Percentiles rank a stretch among this genome's conserved stretches.
phyloP scores from a whole-genome alignment of 2,113 vertebrate species.

The Natator depressus region DNA sequence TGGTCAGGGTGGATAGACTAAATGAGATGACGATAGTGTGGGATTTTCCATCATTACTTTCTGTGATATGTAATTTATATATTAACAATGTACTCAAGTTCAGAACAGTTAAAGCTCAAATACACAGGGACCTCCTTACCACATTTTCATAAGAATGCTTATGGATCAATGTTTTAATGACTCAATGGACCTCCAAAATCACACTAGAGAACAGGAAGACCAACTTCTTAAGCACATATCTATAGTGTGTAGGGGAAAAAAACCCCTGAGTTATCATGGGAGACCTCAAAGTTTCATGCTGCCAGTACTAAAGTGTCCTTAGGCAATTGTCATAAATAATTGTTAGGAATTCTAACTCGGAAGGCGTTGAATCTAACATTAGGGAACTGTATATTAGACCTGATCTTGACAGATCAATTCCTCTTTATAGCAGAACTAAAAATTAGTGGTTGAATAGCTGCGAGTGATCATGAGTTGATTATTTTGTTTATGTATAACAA shows the following conservation, averaged over 20 bases:
- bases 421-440: neutral
- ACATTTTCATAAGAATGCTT: neutral
- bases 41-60: neutral
- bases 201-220: neutral
- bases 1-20: fast-evolving
- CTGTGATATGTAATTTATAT: neutral
- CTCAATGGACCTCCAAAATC: neutral
- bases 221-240: neutral
- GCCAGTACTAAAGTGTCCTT: neutral
- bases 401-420: neutral
- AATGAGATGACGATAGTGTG: neutral
- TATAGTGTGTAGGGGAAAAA: neutral
- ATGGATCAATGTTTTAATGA: neutral
- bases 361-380: neutral
- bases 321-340: neutral
- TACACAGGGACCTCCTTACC: neutral
- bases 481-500: neutral
- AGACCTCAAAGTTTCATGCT: neutral
- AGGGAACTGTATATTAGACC: neutral
- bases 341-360: neutral
- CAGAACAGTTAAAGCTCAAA: neutral
- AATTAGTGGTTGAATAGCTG: neutral
- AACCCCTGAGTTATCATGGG: neutral
- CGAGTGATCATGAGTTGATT: neutral
- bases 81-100: neutral